Evolutionary conservation across 2,888 invertebrate genomes (phyloP).

Genomic region (Lycaena phlaeas): DNA sequence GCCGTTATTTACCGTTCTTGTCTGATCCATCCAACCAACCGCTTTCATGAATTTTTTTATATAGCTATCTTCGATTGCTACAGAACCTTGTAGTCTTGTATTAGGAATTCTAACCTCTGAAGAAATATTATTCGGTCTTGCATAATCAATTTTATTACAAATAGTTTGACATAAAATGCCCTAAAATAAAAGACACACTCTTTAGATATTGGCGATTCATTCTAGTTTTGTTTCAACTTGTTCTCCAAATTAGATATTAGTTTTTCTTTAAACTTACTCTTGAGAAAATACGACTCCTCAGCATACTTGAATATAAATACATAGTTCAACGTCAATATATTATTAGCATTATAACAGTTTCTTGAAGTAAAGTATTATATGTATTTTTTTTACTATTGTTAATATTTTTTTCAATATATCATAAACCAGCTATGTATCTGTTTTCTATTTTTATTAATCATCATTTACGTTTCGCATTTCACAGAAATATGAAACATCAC

Average conservation of each 20-base stretch:
- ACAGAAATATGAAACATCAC: too few species aligned
- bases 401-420: too few species aligned
- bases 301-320: slow-evolving; percentile 11
- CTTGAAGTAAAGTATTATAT: too few species aligned
- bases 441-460: too few species aligned
- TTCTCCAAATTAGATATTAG: background rate
- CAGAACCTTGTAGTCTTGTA: slow-evolving; percentile 37
- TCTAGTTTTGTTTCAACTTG: background rate
- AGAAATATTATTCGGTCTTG: slow-evolving; percentile 26
- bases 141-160: slow-evolving; percentile 27
- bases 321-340: too few species aligned
- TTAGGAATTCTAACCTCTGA: slow-evolving; percentile 13
- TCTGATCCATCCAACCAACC: slow-evolving; percentile 72
- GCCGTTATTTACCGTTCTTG: slow-evolving; percentile 67
- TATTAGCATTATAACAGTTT: too few species aligned
- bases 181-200: slow-evolving; percentile 6
- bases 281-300: slow-evolving; percentile 13
- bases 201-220: background rate
- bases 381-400: too few species aligned
- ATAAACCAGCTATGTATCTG: too few species aligned
- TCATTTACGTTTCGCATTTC: too few species aligned
- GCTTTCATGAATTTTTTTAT: slow-evolving; percentile 74
- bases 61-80: slow-evolving; percentile 57
- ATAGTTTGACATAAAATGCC: slow-evolving; percentile 17
- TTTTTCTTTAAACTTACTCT: slow-evolving; percentile 10